Evolutionary conservation across 2,888 invertebrate genomes (phyloP).

Genomic region (Pegoplata infirma): DNA sequence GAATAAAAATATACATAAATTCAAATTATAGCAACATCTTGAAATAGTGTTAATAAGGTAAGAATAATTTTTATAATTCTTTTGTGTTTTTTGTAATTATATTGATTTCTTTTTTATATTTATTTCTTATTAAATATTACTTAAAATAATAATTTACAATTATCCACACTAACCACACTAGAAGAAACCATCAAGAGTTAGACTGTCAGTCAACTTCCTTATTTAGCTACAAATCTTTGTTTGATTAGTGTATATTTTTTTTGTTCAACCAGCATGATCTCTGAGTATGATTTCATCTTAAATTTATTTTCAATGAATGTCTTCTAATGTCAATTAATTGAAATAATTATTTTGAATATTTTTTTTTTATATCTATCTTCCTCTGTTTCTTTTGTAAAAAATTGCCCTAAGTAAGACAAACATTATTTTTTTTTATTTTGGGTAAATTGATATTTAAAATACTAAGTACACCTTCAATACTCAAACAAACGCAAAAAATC

Average conservation of each 20-base stretch:
- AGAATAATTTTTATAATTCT: constrained; percentile 4
- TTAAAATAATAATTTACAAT: neutral
- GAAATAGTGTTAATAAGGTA: constrained; percentile 30
- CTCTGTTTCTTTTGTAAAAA: neutral
- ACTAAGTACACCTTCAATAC: constrained; percentile 18
- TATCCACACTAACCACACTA: constrained; percentile 6
- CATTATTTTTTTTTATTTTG: too few species aligned
- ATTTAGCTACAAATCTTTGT: neutral
- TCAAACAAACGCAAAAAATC: constrained; percentile 34
- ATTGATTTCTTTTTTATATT: neutral
- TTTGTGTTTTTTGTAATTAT: neutral
- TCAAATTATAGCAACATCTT: constrained; percentile 18
- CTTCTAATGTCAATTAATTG: constrained; percentile 32
- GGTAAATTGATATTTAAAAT: constrained; percentile 59
- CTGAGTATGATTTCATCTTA: neutral
- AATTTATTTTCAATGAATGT: neutral
- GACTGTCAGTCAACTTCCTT: constrained; percentile 27
- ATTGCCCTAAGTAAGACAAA: constrained; percentile 6
- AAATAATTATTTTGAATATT: constrained; percentile 30
- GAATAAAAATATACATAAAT: constrained; percentile 34
- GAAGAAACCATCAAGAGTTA: constrained; percentile 6
- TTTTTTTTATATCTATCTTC: neutral
- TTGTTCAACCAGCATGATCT: neutral
- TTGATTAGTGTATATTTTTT: neutral
- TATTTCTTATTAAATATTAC: neutral